These are phyloP conservation scores for Temnothorax unifasciatus DNA, from an alignment of 2,888 invertebrate genomes.

Conservation along the genomic window DNA sequence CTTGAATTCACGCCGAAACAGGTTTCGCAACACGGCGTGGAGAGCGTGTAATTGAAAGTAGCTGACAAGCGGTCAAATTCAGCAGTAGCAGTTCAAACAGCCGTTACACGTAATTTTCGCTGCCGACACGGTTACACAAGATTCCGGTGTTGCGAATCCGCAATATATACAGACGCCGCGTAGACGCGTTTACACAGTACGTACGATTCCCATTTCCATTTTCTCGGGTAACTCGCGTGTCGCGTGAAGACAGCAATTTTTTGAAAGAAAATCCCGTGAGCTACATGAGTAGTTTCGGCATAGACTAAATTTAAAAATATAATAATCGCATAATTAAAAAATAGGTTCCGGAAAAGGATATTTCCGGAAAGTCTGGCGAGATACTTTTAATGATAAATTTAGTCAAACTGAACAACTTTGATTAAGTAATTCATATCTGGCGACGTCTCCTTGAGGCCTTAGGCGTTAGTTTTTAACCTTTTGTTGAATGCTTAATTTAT, in stretches of 20 bases:
- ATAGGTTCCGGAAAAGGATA: neutral
- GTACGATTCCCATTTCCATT: conserved; percentile 35
- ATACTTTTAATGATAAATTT: neutral
- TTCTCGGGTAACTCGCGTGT: neutral
- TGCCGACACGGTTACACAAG: conserved; percentile 57
- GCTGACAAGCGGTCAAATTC: conserved; percentile 60
- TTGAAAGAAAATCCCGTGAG: neutral
- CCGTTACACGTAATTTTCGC: conserved; percentile 65
- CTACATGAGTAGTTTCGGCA: neutral
- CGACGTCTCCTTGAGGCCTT: neutral
- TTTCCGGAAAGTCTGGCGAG: neutral
- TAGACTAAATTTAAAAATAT: neutral
- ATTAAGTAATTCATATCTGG: neutral
- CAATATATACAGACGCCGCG: conserved; percentile 2
- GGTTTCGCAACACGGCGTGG: conserved; percentile 11
- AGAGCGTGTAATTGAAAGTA: conserved; percentile 62
- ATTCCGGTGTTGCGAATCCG: conserved; percentile 57
- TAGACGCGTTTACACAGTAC: conserved; percentile 28
- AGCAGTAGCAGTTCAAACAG: conserved; percentile 58
- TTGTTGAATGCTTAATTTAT: neutral
- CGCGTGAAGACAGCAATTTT: conserved; percentile 15
- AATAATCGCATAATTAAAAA: neutral
- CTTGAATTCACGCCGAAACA: conserved; percentile 38
- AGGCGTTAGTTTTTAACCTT: neutral
- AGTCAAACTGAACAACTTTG: neutral